Evolutionary conservation across 2,797 vertebrate species (phyloP).

Genomic region (Protonibea diacanthus): DNA sequence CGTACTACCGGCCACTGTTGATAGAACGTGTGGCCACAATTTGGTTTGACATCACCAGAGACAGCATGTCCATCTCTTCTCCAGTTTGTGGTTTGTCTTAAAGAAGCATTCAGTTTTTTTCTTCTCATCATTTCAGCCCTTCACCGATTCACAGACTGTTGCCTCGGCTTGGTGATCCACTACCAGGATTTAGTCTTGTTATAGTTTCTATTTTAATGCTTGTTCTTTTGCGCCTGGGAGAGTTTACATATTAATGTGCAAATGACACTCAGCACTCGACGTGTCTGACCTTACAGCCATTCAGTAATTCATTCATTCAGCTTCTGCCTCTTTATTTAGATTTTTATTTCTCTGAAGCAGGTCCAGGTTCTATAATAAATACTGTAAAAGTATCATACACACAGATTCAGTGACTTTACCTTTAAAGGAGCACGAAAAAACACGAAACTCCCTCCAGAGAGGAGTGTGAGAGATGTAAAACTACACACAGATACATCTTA

Average conservation of each 20-base stretch:
- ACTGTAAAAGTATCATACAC: too few relatives aligned
- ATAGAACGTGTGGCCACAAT: not conserved
- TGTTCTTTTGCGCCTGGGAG: slow-evolving; percentile 13
- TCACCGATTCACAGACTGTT: not conserved
- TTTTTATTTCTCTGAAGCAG: too few relatives aligned
- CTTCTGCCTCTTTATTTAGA: too few relatives aligned
- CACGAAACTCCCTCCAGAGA: too few relatives aligned
- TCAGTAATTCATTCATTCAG: too few relatives aligned
- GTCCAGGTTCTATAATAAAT: too few relatives aligned
- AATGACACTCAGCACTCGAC: slow-evolving; percentile 22
- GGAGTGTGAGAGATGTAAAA: too few relatives aligned
- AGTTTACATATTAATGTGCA: slow-evolving; percentile 28
- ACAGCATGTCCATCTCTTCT: not conserved
- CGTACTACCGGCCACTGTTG: not conserved
- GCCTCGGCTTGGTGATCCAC: too few relatives aligned
- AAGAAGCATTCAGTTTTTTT: not conserved
- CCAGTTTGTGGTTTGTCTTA: not conserved
- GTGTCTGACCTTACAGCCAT: slow-evolving; percentile 26
- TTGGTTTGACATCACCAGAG: slow-evolving; percentile 1
- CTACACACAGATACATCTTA: too few relatives aligned
- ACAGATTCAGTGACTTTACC: too few relatives aligned
- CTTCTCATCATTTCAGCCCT: not conserved
- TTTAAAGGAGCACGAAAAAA: too few relatives aligned
- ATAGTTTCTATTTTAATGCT: slow-evolving; percentile 22
- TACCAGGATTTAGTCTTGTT: not conserved